Conservation (phyloP, 2,113 vertebrate genomes). For the Leuciscus idus region DNA sequence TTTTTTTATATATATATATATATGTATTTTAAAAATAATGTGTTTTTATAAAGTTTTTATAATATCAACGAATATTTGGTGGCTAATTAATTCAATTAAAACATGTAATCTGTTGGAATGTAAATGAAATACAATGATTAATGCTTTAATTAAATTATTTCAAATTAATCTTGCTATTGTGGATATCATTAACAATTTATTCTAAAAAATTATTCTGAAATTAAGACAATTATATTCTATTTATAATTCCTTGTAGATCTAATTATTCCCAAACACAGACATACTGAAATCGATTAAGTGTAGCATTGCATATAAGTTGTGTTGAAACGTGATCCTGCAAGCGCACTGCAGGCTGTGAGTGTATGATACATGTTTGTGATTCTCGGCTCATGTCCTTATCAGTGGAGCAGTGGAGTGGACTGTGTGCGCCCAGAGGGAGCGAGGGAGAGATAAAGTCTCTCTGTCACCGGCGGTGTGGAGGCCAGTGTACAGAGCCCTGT, state of each 20-base stretch:
- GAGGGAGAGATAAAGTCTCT: conserved; percentile 32
- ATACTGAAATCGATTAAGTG: background rate
- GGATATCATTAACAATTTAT: background rate
- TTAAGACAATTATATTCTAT: background rate
- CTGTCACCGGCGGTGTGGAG: conserved; percentile 39
- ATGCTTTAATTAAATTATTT: background rate
- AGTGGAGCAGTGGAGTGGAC: conserved; percentile 8
- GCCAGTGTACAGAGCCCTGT: conserved; percentile 67
- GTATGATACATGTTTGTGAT: conserved; percentile 33
- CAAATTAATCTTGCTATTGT: background rate
- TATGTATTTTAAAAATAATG: background rate
- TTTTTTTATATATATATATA: background rate
- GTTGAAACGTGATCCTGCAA: background rate
- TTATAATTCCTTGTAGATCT: background rate
- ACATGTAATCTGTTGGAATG: background rate
- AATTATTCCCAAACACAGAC: background rate
- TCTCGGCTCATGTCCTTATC: conserved; percentile 33
- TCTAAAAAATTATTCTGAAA: background rate
- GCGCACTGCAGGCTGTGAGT: background rate
- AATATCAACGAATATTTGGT: background rate
- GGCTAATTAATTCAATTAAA: conserved; percentile 7
- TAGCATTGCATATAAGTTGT: background rate
- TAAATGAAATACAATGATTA: background rate
- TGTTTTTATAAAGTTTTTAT: background rate
- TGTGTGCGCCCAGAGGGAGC: conserved; percentile 56